Evolutionary conservation across 2,888 invertebrate species (phyloP).

Genomic region (Netelia melanura): DNA sequence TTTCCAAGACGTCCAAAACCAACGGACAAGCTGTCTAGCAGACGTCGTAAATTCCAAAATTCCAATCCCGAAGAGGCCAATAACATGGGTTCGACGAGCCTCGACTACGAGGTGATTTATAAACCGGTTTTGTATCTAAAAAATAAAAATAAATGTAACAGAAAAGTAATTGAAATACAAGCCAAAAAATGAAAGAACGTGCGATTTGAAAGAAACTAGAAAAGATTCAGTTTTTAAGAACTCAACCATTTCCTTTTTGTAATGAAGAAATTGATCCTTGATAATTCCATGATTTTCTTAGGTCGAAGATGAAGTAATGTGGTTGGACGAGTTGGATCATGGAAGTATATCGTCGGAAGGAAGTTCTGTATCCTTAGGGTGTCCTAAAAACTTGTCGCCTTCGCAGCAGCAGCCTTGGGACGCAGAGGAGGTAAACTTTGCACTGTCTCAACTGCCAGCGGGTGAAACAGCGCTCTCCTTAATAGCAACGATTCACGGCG

Average conservation of each 20-base stretch:
- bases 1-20: constrained; percentile 64
- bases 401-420: constrained; percentile 77
- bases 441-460: constrained; percentile 79
- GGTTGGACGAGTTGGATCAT: constrained; percentile 76
- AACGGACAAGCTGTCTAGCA: constrained; percentile 69
- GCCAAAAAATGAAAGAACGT: neutral
- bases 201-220: too few relatives aligned
- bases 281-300: constrained; percentile 19
- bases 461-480: constrained; percentile 78
- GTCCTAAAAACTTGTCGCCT: constrained; percentile 73
- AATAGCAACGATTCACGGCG: constrained; percentile 75
- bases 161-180: constrained; percentile 9
- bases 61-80: constrained; percentile 59
- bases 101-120: constrained; percentile 69
- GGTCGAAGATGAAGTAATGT: constrained; percentile 75
- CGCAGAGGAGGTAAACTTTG: constrained; percentile 77
- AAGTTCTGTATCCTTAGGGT: constrained; percentile 73
- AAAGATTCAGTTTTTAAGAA: neutral
- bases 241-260: neutral
- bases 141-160: neutral
- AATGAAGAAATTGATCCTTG: neutral
- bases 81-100: constrained; percentile 50
- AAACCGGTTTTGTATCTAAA: neutral
- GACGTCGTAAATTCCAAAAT: constrained; percentile 62
- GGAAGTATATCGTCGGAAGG: constrained; percentile 80